Evolutionary conservation across 2,888 invertebrate genomes (phyloP).

Genomic region (Operophtera brumata): DNA sequence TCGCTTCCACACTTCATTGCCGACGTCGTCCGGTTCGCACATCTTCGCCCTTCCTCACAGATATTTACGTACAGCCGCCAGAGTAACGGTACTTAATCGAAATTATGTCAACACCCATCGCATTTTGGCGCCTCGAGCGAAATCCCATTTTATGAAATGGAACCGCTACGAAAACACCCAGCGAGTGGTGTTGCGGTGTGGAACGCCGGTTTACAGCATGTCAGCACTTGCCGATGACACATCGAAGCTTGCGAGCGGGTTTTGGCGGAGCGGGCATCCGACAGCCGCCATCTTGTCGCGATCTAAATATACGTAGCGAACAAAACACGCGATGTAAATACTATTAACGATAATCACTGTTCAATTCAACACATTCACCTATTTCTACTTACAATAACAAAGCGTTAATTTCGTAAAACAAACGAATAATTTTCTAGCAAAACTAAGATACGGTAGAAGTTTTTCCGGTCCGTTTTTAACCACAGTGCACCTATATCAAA

Average conservation of each 20-base stretch:
- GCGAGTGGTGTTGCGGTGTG: conserved; percentile 59
- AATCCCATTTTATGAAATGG: conserved; percentile 79
- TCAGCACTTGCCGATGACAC: conserved; percentile 71
- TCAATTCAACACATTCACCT: conserved; percentile 35
- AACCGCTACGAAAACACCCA: conserved; percentile 73
- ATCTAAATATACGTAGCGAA: conserved; percentile 77
- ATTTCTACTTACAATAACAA: conserved; percentile 20
- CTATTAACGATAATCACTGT: conserved; percentile 40
- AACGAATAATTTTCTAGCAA: conserved; percentile 44
- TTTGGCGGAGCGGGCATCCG: conserved; percentile 78
- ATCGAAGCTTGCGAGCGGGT: conserved; percentile 72
- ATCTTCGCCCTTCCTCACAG: conserved; percentile 59
- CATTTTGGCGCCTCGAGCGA: conserved; percentile 80
- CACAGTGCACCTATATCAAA: conserved; percentile 65
- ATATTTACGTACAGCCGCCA: conserved; percentile 75
- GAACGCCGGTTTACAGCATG: conserved; percentile 74
- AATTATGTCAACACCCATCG: conserved; percentile 79
- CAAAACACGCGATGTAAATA: conserved; percentile 77
- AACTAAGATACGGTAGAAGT: conserved; percentile 57
- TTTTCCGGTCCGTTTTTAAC: conserved; percentile 71
- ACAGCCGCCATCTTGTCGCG: conserved; percentile 80
- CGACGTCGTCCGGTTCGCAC: conserved; percentile 77
- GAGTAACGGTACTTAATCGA: conserved; percentile 77
- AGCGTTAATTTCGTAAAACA: conserved; percentile 12
- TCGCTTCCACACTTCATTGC: conserved; percentile 87